These are phyloP conservation scores for Sebastes steindachneri DNA, from an alignment of 2,797 vertebrate species.

Conservation along the genomic window DNA sequence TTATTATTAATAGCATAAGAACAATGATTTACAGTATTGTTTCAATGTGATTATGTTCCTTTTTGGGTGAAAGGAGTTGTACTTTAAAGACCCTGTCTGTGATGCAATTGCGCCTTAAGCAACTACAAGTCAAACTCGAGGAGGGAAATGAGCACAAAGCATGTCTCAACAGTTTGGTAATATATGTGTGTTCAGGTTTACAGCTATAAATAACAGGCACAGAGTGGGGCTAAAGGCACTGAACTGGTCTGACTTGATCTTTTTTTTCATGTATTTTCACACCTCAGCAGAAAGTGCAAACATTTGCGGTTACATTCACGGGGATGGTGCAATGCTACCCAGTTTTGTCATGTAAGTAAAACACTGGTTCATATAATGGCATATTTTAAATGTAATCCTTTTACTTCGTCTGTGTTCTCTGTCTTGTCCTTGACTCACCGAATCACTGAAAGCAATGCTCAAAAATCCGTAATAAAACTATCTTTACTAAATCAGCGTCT, in stretches of 20 bases:
- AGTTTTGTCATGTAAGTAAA: neutral
- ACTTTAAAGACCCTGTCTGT: constrained; percentile 8
- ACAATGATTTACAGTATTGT: constrained; percentile 44
- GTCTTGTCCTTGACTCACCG: neutral
- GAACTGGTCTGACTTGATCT: neutral
- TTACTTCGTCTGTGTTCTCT: neutral
- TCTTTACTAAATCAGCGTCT: constrained; percentile 20
- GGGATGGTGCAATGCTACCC: constrained; percentile 5
- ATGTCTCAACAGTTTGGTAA: constrained; percentile 18
- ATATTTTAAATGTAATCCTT: neutral
- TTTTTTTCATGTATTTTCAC: constrained; percentile 2
- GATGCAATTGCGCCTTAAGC: constrained; percentile 43
- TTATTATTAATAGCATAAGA: constrained; percentile 1
- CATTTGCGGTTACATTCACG: neutral
- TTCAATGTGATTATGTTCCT: constrained; percentile 3
- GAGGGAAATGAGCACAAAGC: constrained; percentile 16
- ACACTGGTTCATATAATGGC: neutral
- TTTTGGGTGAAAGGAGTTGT: neutral
- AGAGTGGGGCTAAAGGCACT: neutral
- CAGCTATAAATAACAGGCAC: neutral
- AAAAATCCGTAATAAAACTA: constrained; percentile 48
- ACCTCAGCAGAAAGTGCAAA: neutral
- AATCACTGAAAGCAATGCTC: neutral
- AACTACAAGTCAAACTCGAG: constrained; percentile 34
- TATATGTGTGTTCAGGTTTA: constrained; percentile 20